These are phyloP conservation scores for Tipula unca DNA, from an alignment of 2,888 invertebrate genomes.

Conservation along the genomic window DNA sequence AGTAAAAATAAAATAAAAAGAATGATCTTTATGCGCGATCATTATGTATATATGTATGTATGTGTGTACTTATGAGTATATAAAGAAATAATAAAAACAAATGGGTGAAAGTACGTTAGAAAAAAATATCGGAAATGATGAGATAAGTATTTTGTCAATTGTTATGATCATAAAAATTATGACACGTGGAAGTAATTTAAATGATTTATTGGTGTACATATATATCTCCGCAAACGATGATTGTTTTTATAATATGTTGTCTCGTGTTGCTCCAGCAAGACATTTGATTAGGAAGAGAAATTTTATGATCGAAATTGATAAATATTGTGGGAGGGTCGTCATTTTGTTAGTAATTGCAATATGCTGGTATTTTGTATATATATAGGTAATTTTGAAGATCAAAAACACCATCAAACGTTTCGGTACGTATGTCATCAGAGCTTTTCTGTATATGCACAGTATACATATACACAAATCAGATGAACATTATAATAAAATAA, in stretches of 20 bases:
- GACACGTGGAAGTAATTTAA: conserved; percentile 14
- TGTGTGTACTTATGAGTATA: too few relatives aligned
- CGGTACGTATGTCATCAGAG: neutral
- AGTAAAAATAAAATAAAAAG: neutral
- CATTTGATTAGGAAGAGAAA: conserved; percentile 2
- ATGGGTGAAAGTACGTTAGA: neutral
- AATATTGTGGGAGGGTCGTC: neutral
- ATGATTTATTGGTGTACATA: neutral
- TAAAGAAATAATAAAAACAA: neutral
- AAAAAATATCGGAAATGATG: neutral
- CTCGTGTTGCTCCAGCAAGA: neutral
- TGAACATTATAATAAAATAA: neutral
- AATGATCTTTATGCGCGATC: neutral
- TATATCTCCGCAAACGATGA: neutral
- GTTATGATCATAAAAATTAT: conserved; percentile 14
- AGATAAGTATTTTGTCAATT: conserved; percentile 14
- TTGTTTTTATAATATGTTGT: neutral
- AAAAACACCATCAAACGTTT: neutral
- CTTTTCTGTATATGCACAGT: neutral
- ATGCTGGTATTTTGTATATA: neutral
- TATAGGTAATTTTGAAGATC: neutral
- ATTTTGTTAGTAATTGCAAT: neutral
- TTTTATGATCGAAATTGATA: neutral
- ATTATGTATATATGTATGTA: neutral
- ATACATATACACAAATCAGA: neutral